Conservation (phyloP, 2,113 vertebrate species). For the Scatophagus argus region DNA sequence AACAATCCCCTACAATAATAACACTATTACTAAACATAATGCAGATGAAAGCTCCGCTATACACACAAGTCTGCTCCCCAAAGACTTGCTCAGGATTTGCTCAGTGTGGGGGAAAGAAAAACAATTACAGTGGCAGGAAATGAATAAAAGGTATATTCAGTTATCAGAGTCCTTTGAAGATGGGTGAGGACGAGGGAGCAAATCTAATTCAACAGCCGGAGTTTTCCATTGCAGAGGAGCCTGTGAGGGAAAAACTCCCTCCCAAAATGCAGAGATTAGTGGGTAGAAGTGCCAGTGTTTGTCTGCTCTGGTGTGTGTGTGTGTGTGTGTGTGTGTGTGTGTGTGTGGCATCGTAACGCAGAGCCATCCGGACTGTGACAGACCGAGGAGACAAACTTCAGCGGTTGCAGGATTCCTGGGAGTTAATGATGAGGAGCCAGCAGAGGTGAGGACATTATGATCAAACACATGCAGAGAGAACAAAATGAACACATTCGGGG, state of each 20-base stretch:
- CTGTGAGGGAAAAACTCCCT: slow-evolving; percentile 10
- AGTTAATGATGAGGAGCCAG: slow-evolving; percentile 60
- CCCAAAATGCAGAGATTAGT: slow-evolving; percentile 69
- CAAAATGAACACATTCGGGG: slow-evolving; percentile 47
- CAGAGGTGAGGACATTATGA: slow-evolving; percentile 62
- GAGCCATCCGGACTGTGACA: slow-evolving; percentile 21
- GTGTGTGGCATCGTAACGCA: neutral
- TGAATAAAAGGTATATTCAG: slow-evolving; percentile 77
- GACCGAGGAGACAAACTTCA: slow-evolving; percentile 35
- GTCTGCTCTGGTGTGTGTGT: slow-evolving; percentile 24
- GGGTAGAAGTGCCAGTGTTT: slow-evolving; percentile 36
- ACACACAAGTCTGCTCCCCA: slow-evolving; percentile 55
- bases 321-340: neutral
- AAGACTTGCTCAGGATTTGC: slow-evolving; percentile 64
- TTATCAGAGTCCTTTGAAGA: slow-evolving; percentile 77
- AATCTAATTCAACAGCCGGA: slow-evolving; percentile 70
- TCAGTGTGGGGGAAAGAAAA: slow-evolving; percentile 60
- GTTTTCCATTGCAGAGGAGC: slow-evolving; percentile 41
- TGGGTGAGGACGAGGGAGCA: slow-evolving; percentile 67
- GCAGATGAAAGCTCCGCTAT: slow-evolving; percentile 68
- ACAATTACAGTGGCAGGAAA: slow-evolving; percentile 72
- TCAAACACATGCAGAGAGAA: slow-evolving; percentile 62
- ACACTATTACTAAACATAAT: slow-evolving; percentile 66
- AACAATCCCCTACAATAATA: slow-evolving; percentile 58
- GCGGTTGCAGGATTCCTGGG: slow-evolving; percentile 48